Evolutionary conservation across 2,113 vertebrate genomes (phyloP).

Genomic region (Gobiocypris rarus): DNA sequence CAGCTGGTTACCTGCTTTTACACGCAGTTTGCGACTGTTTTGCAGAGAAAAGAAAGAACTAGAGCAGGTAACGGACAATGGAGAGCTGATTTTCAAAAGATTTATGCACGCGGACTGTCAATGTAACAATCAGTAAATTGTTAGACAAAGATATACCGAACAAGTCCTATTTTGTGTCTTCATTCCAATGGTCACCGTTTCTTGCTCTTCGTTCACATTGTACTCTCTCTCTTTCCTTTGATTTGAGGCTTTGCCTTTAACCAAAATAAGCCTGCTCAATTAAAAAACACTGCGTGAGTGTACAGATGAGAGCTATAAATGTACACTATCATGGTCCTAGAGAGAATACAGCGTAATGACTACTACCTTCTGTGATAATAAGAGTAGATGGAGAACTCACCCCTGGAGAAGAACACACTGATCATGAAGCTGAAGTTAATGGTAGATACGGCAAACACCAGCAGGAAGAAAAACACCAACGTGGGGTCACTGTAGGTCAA

Average conservation of each 20-base stretch:
- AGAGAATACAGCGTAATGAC: background rate
- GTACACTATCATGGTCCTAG: too few species aligned
- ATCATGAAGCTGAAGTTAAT: constrained; percentile 99
- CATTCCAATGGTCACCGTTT: background rate
- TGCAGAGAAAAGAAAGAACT: background rate
- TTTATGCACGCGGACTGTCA: background rate
- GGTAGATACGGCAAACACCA: constrained; percentile 84
- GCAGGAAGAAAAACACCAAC: constrained; percentile 88
- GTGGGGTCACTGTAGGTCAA: constrained; percentile 90
- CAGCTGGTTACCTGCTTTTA: background rate
- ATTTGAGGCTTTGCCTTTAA: too few species aligned
- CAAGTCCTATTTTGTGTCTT: background rate
- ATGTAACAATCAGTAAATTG: background rate
- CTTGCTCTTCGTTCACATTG: background rate
- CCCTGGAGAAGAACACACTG: constrained; percentile 95
- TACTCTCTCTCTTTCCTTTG: background rate
- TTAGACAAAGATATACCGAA: background rate
- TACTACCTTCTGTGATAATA: background rate
- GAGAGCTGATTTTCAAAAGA: constrained; percentile 15
- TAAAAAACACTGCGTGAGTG: background rate
- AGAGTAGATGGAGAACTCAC: constrained; percentile 66
- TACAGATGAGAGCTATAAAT: background rate
- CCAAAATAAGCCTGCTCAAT: background rate
- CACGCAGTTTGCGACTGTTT: background rate
- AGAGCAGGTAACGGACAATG: background rate